These are phyloP conservation scores for Ceratotherium simum DNA, from an alignment of 2,113 vertebrate genomes.

Conservation along the genomic window DNA sequence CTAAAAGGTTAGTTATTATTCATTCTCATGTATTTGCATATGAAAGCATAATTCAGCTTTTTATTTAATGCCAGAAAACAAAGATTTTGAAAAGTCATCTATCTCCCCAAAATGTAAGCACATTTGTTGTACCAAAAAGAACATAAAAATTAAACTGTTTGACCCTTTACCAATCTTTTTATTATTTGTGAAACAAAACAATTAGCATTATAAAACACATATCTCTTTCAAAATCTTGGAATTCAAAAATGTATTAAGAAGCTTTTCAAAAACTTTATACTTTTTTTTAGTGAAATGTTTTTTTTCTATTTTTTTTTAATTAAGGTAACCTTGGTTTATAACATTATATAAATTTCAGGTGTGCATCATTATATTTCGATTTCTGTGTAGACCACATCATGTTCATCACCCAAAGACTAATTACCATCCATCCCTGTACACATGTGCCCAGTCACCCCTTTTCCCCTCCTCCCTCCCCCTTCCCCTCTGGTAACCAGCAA, in stretches of 20 bases:
- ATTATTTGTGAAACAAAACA: neutral
- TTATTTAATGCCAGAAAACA: neutral
- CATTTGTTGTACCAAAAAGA: constrained; percentile 30
- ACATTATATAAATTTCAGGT: too few relatives aligned
- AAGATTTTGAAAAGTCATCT: neutral
- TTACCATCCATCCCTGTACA: too few relatives aligned
- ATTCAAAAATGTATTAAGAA: neutral
- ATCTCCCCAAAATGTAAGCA: neutral
- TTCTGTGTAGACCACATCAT: too few relatives aligned
- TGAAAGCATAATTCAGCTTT: constrained; percentile 22
- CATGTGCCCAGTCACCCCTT: too few relatives aligned
- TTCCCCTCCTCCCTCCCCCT: too few relatives aligned
- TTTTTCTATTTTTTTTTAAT: too few relatives aligned
- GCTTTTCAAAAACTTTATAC: neutral
- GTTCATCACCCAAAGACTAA: too few relatives aligned
- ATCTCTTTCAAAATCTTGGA: neutral
- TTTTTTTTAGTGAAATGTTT: too few relatives aligned
- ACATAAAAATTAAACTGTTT: constrained; percentile 1
- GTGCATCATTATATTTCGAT: too few relatives aligned
- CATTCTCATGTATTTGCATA: constrained; percentile 54
- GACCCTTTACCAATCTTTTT: neutral
- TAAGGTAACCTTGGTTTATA: too few relatives aligned
- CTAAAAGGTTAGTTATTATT: constrained; percentile 20
- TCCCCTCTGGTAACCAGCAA: too few relatives aligned
- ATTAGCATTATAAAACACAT: neutral